A percentile compares a stretch with the other conserved stretches of the same genome.
These are phyloP conservation scores for Pheosia gnoma DNA, from an alignment of 2,888 invertebrate genomes.

Conservation along the genomic window DNA sequence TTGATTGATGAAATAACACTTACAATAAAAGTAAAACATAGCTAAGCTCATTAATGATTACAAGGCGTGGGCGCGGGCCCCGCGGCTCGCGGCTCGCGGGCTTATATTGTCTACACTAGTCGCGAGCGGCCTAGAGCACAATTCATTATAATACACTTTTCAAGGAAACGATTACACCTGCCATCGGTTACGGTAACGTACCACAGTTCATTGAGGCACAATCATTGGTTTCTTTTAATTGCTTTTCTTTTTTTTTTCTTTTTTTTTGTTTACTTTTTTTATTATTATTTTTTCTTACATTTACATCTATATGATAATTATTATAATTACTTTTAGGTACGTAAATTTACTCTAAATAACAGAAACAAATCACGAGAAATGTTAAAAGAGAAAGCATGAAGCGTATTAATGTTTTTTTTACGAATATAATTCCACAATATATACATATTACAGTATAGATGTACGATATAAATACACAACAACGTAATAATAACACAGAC, in stretches of 20 bases:
- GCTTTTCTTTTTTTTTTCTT: conserved; percentile 67
- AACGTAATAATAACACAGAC: conserved; percentile 83
- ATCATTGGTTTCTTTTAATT: conserved; percentile 84
- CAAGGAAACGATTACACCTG: conserved; percentile 78
- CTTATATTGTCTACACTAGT: conserved; percentile 69
- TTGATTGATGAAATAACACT: conserved; percentile 83
- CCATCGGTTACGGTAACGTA: conserved; percentile 83
- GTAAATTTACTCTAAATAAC: conserved; percentile 84
- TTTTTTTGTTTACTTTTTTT: conserved; percentile 54
- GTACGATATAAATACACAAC: conserved; percentile 83
- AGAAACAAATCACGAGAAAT: conserved; percentile 82
- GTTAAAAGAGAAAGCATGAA: conserved; percentile 81
- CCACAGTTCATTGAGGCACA: conserved; percentile 84
- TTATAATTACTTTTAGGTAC: conserved; percentile 84
- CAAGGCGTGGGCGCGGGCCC: conserved; percentile 73
- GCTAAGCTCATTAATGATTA: conserved; percentile 84
- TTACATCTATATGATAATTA: conserved; percentile 79
- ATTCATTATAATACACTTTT: conserved; percentile 69
- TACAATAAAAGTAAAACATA: conserved; percentile 82
- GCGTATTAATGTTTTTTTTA: conserved; percentile 80
- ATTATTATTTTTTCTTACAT: conserved; percentile 58
- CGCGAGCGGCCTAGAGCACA: conserved; percentile 61
- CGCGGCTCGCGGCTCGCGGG: conserved; percentile 68
- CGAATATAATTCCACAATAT: conserved; percentile 83
- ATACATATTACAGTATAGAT: conserved; percentile 81